Percentiles rank a stretch among this genome's conserved stretches.
phyloP scores from a whole-genome alignment of 2,888 invertebrate genomes.

The Oscheius sp. region DNA sequence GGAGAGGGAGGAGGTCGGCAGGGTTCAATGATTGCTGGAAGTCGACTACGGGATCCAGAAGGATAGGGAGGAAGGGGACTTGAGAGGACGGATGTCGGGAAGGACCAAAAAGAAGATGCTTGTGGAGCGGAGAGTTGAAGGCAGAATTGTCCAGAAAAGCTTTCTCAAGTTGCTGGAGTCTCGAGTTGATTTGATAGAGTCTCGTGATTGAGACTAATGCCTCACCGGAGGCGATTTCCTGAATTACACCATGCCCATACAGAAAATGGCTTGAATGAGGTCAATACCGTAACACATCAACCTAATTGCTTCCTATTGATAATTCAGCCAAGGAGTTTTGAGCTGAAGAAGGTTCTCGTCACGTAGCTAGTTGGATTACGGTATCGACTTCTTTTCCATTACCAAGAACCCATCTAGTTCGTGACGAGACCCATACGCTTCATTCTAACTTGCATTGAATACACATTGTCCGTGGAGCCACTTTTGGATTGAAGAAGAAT shows the following conservation, averaged over 20 bases:
- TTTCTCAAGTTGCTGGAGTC: constrained; percentile 39
- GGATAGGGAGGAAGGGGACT: constrained; percentile 38
- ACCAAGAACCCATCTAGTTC: too few relatives aligned
- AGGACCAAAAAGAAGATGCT: constrained; percentile 45
- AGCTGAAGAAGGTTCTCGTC: too few relatives aligned
- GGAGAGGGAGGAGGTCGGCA: constrained; percentile 20
- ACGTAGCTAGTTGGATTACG: too few relatives aligned
- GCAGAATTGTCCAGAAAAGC: constrained; percentile 38
- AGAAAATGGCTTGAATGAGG: too few relatives aligned
- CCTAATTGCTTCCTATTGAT: too few relatives aligned
- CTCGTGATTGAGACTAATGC: constrained; percentile 14
- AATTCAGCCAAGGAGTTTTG: too few relatives aligned
- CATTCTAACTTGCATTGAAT: too few relatives aligned
- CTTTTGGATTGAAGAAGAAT: too few relatives aligned
- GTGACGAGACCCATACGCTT: too few relatives aligned
- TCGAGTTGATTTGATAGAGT: constrained; percentile 35
- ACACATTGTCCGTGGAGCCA: too few relatives aligned
- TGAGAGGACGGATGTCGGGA: constrained; percentile 36
- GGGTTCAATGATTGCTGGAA: constrained; percentile 30
- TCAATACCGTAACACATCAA: too few relatives aligned
- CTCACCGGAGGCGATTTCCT: constrained; percentile 36
- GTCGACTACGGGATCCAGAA: constrained; percentile 58
- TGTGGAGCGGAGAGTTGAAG: constrained; percentile 39
- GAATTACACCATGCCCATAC: not conserved
- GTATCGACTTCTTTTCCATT: too few relatives aligned